A percentile compares a stretch with the other conserved stretches of the same genome.
phyloP scores from a whole-genome alignment of 2,113 vertebrate genomes.

The Ibidorhyncha struthersii region DNA sequence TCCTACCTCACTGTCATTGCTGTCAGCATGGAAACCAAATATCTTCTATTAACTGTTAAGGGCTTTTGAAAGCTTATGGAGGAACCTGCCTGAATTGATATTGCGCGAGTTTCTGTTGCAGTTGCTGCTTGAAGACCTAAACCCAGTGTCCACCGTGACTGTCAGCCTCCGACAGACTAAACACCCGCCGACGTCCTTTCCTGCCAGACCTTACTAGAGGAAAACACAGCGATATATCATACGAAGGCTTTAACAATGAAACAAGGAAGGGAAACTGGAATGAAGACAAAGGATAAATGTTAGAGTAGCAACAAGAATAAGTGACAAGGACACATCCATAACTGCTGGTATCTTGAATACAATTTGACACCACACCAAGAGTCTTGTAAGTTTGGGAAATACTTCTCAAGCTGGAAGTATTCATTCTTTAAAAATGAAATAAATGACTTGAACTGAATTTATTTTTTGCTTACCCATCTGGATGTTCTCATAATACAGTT shows the following conservation, averaged over 20 bases:
- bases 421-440: neutral
- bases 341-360: slow-evolving; percentile 11
- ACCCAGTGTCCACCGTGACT: slow-evolving; percentile 90
- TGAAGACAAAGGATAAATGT: slow-evolving; percentile 69
- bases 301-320: slow-evolving; percentile 55
- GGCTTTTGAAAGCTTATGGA: slow-evolving; percentile 61
- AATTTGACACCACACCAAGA: neutral
- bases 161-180: slow-evolving; percentile 89
- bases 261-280: slow-evolving; percentile 62
- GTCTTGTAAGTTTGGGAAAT: neutral
- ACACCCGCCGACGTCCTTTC: slow-evolving; percentile 86
- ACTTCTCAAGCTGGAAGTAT: neutral
- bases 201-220: slow-evolving; percentile 89
- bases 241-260: slow-evolving; percentile 71
- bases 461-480: neutral
- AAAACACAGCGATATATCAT: slow-evolving; percentile 86
- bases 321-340: neutral
- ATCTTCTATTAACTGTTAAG: neutral
- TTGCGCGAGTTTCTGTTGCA: slow-evolving; percentile 73
- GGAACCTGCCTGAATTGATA: slow-evolving; percentile 81
- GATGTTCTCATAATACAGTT: neutral
- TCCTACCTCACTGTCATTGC: slow-evolving; percentile 1
- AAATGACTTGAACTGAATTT: neutral
- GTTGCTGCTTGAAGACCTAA: slow-evolving; percentile 81
- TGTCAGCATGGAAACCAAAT: neutral